Conservation (phyloP, 2,113 vertebrate species). For the Numida meleagris region DNA sequence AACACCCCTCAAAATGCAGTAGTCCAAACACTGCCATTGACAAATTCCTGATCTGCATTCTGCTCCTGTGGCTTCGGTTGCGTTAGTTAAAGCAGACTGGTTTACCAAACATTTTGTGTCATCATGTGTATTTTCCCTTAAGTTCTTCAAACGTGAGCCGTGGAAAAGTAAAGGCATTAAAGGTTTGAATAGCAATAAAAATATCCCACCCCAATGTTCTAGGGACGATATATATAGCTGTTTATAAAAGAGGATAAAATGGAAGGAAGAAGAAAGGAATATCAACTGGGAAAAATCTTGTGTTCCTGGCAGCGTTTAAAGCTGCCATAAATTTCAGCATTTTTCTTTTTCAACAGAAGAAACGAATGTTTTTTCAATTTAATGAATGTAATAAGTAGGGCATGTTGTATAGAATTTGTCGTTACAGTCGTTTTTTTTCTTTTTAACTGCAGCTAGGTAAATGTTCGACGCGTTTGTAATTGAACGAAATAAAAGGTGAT, state of each 20-base stretch:
- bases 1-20: not conserved
- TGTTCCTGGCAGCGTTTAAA: not conserved
- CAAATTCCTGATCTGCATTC: not conserved
- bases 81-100: not conserved
- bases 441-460: not conserved
- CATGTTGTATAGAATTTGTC: not conserved
- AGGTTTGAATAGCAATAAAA: not conserved
- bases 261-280: not conserved
- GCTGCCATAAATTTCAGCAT: not conserved
- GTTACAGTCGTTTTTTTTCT: not conserved
- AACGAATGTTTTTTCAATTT: not conserved
- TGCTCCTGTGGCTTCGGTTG: not conserved
- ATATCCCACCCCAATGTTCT: not conserved
- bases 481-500: not conserved
- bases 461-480: not conserved
- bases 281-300: not conserved
- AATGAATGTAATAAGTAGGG: not conserved
- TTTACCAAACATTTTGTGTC: conserved; percentile 20
- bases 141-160: conserved; percentile 29
- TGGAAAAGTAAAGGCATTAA: conserved; percentile 21
- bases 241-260: not conserved
- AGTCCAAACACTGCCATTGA: not conserved
- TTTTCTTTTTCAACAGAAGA: not conserved
- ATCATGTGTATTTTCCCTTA: not conserved
- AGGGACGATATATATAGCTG: not conserved